Base-by-base conservation (phyloP, 2,797 vertebrate genomes). In the Orestias chungarensis region DNA sequence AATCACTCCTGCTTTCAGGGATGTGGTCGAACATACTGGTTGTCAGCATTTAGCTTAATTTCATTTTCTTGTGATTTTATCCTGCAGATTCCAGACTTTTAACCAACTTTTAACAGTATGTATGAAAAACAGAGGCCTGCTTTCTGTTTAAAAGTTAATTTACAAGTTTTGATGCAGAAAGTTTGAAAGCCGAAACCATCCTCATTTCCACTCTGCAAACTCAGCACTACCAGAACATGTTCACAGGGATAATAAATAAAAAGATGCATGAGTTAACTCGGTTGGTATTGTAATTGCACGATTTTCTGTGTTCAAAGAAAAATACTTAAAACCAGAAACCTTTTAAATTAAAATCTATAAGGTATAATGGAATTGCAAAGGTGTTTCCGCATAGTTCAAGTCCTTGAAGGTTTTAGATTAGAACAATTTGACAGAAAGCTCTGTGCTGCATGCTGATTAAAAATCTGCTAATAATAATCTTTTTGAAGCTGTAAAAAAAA, bases 121-220 rank as follows among this genome's bases (percentile, higher is more conserved):
- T 35, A 42, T 42, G 23, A 25, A 64, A 62, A 64, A 62, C 6
- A 42, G 31, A 27, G 12, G 12, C 6, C 14, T 40, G n/a, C 15
- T 27, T 14, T 14, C 42, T 64, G 35, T 40, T 64, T 25, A 64
- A n/a, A 42, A 64, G 59, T 27, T 64, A 64, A 64, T 40, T 40
- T 25, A 40, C 40, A 40, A 64, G 38, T 40, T 64, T 64, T 64
- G 59, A 64, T 64, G 40, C 1, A 25, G 12, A 64, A 64, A 42
- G 59, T 64, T 40, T 42, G 38, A 64, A 42, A 64, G 59, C 59
- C 6, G 35, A 38, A 38, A 42, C 38, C 40, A 64, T 42, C 38
- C 59, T 64, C 59, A 42, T 64, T 64, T 64, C 59, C 59, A 64
- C 59, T 40, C 59, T 42, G 59, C 59, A 42, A 42, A 40, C 59